Conservation (phyloP, 2,888 invertebrate species). For the Tetragonula carbonaria region DNA sequence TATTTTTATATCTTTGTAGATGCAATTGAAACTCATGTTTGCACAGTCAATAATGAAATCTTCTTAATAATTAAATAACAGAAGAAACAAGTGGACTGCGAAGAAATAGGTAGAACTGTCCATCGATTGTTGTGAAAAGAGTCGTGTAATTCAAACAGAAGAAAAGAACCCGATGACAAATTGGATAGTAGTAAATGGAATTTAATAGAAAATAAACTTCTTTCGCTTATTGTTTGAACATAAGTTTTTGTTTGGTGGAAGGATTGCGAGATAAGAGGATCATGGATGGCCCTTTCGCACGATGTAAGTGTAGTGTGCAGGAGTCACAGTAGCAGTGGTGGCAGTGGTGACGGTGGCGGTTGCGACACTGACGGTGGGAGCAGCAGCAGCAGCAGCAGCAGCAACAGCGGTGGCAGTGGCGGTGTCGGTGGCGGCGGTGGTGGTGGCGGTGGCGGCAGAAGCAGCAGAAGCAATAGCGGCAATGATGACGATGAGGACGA, state of each 20-base stretch:
- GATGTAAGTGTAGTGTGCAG: constrained; percentile 21
- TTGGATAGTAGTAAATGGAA: neutral
- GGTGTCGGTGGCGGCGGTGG: neutral
- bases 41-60: neutral
- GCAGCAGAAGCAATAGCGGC: neutral
- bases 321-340: constrained; percentile 15
- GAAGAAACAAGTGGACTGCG: neutral
- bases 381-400: neutral
- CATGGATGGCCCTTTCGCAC: constrained; percentile 6
- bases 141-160: neutral
- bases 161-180: neutral
- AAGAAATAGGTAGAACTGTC: too few relatives aligned
- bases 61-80: neutral
- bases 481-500: neutral
- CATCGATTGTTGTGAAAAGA: neutral
- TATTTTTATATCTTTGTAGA: too few relatives aligned
- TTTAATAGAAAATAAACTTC: constrained; percentile 3
- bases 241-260: neutral
- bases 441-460: constrained; percentile 3
- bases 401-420: neutral
- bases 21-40: neutral
- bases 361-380: neutral
- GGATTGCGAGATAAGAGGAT: neutral
- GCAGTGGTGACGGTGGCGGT: constrained; percentile 4
- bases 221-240: constrained; percentile 1